Evolutionary conservation across 2,113 vertebrate species (phyloP).

Genomic region (Oostethus manadensis): DNA sequence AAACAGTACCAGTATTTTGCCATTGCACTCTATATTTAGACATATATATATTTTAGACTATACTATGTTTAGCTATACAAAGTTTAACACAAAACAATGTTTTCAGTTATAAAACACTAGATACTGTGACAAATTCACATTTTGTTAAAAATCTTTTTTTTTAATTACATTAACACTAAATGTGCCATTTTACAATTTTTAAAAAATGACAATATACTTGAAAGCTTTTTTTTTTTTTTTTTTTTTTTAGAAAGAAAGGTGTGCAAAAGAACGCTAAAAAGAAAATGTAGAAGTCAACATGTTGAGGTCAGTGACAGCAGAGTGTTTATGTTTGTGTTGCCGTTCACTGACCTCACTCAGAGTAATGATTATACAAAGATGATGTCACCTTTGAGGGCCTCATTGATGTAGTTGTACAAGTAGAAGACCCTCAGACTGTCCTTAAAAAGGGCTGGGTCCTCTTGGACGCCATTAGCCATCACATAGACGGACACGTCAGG

Average conservation of each 20-base stretch:
- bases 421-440: conserved; percentile 87
- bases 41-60: background rate
- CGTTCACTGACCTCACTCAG: conserved; percentile 42
- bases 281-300: background rate
- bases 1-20: background rate
- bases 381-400: conserved; percentile 92
- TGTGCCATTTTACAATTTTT: no score
- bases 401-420: conserved; percentile 88
- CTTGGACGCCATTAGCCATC: conserved; percentile 85
- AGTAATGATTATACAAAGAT: conserved; percentile 66
- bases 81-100: background rate
- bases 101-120: background rate
- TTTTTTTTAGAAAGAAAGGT: no score
- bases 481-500: conserved; percentile 82
- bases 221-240: no score
- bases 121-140: no score
- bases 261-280: background rate
- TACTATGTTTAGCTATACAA: background rate
- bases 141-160: no score
- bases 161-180: no score
- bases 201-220: background rate
- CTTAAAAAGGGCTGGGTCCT: conserved; percentile 72
- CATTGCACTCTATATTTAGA: background rate
- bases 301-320: background rate
- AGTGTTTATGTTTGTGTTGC: conserved; percentile 25